These are phyloP conservation scores for Anhinga rufa DNA, from an alignment of 2,113 vertebrate species.

Conservation along the genomic window DNA sequence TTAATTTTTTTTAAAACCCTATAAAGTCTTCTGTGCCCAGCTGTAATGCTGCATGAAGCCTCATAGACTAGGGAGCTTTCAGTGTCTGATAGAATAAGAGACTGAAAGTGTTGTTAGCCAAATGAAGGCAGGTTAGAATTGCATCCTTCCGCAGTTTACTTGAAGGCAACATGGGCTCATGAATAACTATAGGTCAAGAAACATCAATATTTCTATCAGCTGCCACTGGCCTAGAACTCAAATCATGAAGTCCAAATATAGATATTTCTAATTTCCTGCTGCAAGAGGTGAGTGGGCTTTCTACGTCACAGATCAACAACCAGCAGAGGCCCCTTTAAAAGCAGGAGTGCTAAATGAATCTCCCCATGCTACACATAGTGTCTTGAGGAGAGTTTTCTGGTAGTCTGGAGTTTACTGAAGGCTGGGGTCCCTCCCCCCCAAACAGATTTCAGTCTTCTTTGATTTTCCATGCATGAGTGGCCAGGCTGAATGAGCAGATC, in stretches of 20 bases:
- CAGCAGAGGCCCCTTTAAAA: neutral
- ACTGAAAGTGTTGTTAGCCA: neutral
- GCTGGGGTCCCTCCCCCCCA: neutral
- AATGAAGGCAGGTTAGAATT: neutral
- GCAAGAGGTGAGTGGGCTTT: neutral
- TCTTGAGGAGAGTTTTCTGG: neutral
- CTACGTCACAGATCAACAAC: neutral
- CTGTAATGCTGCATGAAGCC: neutral
- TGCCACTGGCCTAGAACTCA: neutral
- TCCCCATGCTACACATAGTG: neutral
- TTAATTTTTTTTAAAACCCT: neutral
- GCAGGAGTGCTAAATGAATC: neutral
- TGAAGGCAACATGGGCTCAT: neutral
- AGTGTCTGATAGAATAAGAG: neutral
- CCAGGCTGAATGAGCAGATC: conserved; percentile 38
- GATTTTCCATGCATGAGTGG: neutral
- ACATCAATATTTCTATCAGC: neutral
- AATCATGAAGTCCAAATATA: neutral
- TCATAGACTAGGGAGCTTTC: neutral
- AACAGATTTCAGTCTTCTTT: conserved; percentile 19
- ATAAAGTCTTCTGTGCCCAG: neutral
- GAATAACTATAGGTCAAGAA: neutral
- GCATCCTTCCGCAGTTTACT: neutral
- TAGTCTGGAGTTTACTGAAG: neutral
- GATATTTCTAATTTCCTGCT: neutral